These are phyloP conservation scores for Scyliorhinus canicula DNA, from an alignment of 2,797 vertebrate species.

Conservation along the genomic window DNA sequence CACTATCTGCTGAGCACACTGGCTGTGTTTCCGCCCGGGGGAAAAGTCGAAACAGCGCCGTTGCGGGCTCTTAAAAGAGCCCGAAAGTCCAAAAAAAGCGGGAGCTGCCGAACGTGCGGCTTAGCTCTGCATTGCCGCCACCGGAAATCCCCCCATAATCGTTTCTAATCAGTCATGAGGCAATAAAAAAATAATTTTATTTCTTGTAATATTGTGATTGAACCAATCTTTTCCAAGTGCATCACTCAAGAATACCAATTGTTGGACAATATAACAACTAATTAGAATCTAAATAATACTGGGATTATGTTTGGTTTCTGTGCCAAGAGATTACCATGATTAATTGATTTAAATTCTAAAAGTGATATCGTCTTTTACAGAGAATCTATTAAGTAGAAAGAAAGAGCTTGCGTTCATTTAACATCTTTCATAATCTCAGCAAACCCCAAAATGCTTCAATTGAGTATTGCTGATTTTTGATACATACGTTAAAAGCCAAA, in stretches of 20 bases:
- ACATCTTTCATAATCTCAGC: not conserved
- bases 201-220: not conserved
- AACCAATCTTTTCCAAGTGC: not conserved
- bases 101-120: too few species aligned
- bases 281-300: not conserved
- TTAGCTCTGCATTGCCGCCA: too few species aligned
- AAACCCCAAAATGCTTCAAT: not conserved
- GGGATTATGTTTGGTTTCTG: not conserved
- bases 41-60: too few species aligned
- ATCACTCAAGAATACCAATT: not conserved
- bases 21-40: too few species aligned
- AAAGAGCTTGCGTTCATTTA: not conserved
- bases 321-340: not conserved
- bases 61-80: too few species aligned
- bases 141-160: too few species aligned
- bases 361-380: not conserved
- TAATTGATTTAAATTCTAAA: not conserved
- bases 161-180: not conserved
- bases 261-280: not conserved
- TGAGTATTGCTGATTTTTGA: not conserved
- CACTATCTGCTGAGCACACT: too few species aligned
- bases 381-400: not conserved
- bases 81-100: too few species aligned
- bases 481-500: not conserved
- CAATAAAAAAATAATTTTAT: not conserved